phyloP scores from a whole-genome alignment of 2,888 invertebrate genomes.

The Andrena bucephala region DNA sequence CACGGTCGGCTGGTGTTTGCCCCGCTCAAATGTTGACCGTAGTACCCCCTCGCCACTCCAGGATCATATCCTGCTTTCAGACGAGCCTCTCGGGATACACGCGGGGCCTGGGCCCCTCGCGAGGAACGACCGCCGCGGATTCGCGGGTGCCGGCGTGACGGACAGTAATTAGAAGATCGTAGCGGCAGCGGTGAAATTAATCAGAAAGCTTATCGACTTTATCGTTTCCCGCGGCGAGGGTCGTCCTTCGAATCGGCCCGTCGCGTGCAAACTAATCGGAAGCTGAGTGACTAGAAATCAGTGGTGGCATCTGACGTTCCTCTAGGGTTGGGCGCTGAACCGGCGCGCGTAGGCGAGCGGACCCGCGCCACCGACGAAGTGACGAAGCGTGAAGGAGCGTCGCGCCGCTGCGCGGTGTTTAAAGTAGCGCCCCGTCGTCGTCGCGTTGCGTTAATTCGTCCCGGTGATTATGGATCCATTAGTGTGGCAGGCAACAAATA shows the following conservation, averaged over 20 bases:
- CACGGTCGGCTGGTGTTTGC: slow-evolving; percentile 73
- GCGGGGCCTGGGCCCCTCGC: slow-evolving; percentile 16
- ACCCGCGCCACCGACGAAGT: neutral
- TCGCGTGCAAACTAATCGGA: too few species aligned
- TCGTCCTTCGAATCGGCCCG: too few species aligned
- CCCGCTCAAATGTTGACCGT: slow-evolving; percentile 82
- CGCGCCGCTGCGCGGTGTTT: slow-evolving; percentile 39
- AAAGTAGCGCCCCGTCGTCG: slow-evolving; percentile 58
- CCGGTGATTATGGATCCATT: slow-evolving; percentile 84
- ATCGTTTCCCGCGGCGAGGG: too few species aligned
- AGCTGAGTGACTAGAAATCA: too few species aligned
- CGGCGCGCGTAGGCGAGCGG: neutral
- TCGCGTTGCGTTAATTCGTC: slow-evolving; percentile 78
- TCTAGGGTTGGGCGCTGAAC: neutral
- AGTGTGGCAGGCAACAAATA: slow-evolving; percentile 82
- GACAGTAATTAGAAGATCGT: too few species aligned
- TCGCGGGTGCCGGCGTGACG: neutral
- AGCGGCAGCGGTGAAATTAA: too few species aligned
- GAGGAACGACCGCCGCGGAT: slow-evolving; percentile 29
- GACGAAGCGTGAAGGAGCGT: slow-evolving; percentile 7
- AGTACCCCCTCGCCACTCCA: slow-evolving; percentile 69
- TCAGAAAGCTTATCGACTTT: too few species aligned
- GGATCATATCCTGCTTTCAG: slow-evolving; percentile 78
- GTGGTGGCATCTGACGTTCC: neutral
- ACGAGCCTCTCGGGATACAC: slow-evolving; percentile 64